phyloP scores from a whole-genome alignment of 2,113 vertebrate genomes.

The Syrrhaptes paradoxus region DNA sequence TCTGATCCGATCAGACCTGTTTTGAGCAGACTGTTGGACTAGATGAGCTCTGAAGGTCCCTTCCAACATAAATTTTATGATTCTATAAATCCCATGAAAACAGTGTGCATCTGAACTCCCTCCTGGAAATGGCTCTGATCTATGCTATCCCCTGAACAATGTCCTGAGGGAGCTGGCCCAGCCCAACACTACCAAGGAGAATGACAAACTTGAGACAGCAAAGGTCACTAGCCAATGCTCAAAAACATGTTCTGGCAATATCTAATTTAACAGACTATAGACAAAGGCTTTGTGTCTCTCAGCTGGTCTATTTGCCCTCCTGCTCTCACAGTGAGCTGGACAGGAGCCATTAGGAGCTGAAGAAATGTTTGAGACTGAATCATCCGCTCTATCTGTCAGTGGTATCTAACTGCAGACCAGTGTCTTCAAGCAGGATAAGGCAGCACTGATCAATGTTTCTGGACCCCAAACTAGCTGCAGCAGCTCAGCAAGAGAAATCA shows the following conservation, averaged over 20 bases:
- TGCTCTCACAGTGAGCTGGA: background rate
- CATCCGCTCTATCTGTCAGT: background rate
- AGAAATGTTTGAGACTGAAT: background rate
- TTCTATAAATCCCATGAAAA: background rate
- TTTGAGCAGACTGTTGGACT: background rate
- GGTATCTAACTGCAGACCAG: background rate
- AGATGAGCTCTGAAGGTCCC: background rate
- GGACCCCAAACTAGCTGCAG: background rate
- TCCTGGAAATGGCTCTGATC: background rate
- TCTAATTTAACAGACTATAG: background rate
- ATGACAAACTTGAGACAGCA: background rate
- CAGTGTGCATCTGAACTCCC: background rate
- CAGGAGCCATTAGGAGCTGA: background rate
- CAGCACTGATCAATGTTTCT: background rate
- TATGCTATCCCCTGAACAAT: background rate
- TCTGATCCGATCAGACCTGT: background rate
- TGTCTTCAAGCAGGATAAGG: background rate
- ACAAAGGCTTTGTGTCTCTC: background rate
- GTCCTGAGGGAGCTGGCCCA: background rate
- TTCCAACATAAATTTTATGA: background rate
- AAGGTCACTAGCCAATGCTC: background rate
- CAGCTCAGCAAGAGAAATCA: background rate
- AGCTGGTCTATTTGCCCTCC: background rate
- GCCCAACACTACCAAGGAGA: background rate
- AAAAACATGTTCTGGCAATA: background rate